Conservation (phyloP, 2,797 vertebrate genomes). For the Xyrichtys novacula region DNA sequence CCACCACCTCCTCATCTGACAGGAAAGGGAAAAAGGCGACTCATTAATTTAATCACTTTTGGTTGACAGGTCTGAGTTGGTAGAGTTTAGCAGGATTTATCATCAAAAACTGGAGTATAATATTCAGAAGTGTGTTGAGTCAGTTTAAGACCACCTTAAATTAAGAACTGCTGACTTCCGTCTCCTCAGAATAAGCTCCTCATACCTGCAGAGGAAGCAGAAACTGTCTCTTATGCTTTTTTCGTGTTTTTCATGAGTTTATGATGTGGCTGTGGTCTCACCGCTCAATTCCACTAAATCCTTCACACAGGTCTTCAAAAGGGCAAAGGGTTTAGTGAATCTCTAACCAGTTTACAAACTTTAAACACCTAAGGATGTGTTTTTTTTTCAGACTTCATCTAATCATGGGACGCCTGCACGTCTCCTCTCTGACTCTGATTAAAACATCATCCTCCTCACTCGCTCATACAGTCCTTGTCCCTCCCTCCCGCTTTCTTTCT, state of each 20-base stretch:
- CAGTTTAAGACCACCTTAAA: too few relatives aligned
- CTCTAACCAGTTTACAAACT: conserved; percentile 12
- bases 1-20: too few relatives aligned
- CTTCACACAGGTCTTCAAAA: not conserved
- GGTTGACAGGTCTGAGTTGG: too few relatives aligned
- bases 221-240: not conserved
- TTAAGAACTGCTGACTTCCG: too few relatives aligned
- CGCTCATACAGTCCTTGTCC: conserved; percentile 4
- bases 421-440: conserved; percentile 4
- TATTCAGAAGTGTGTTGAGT: too few relatives aligned
- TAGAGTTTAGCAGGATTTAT: too few relatives aligned
- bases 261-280: not conserved
- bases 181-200: too few relatives aligned
- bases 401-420: conserved; percentile 10
- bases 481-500: conserved; percentile 8
- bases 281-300: not conserved
- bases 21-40: too few relatives aligned
- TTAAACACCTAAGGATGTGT: not conserved
- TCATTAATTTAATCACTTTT: too few relatives aligned
- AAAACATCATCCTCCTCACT: conserved; percentile 32
- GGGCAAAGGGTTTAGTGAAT: conserved; percentile 4
- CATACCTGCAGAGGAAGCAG: not conserved
- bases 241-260: too few relatives aligned
- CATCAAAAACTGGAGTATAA: too few relatives aligned
- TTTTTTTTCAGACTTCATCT: conserved; percentile 11